A percentile compares a stretch with the other conserved stretches of the same genome.
phyloP scores from a whole-genome alignment of 2,797 vertebrate genomes.

The Anguilla pacifica region DNA sequence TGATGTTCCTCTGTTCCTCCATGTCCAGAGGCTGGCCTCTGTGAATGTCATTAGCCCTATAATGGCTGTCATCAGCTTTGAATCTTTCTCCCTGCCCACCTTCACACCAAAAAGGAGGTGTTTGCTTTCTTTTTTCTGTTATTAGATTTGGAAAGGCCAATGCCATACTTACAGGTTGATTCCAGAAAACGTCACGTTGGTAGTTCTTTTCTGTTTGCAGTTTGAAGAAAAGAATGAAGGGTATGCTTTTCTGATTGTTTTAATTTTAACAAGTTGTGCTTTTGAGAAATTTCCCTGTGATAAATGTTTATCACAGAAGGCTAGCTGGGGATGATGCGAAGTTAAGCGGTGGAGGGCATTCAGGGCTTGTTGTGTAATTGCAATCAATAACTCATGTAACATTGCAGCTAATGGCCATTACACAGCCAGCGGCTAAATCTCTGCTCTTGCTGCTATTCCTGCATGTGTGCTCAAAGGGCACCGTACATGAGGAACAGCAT shows the following conservation, averaged over 20 bases:
- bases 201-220: not conserved
- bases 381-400: conserved; percentile 22
- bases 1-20: conserved; percentile 16
- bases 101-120: not conserved
- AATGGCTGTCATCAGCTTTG: conserved; percentile 15
- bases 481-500: not conserved
- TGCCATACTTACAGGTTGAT: not conserved
- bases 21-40: conserved; percentile 11
- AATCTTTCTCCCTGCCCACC: not conserved
- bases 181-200: not conserved
- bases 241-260: not conserved
- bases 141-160: not conserved
- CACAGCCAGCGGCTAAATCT: conserved; percentile 13
- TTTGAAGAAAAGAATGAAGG: not conserved
- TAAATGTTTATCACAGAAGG: not conserved
- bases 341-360: not conserved
- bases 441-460: not conserved
- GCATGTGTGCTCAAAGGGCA: not conserved
- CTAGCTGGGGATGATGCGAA: not conserved
- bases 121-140: not conserved
- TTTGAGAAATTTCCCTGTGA: not conserved
- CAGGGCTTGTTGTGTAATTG: conserved; percentile 11
- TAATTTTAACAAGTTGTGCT: not conserved
- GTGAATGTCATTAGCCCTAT: conserved; percentile 14
- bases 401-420: conserved; percentile 4